phyloP scores from a whole-genome alignment of 1,140 invertebrate species.

The Drosophila parabipectinata region DNA sequence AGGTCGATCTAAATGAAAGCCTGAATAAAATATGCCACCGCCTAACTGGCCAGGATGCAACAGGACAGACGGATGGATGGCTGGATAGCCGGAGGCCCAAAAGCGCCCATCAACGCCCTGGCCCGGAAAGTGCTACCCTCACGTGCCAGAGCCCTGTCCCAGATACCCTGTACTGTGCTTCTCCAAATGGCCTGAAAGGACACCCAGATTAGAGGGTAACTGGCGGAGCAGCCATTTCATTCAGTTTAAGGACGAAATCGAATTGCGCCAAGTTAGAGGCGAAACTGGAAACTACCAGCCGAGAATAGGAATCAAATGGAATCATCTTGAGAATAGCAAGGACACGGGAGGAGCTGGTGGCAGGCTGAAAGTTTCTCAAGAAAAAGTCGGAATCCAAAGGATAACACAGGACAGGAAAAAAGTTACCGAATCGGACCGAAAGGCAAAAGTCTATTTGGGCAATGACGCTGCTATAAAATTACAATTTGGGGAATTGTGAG shows the following conservation, averaged over 20 bases:
- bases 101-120: constrained; percentile 2
- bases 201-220: constrained; percentile 30
- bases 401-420: constrained; percentile 40
- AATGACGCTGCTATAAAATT: constrained; percentile 81
- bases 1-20: constrained; percentile 55
- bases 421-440: constrained; percentile 34
- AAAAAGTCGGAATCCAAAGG: constrained; percentile 29
- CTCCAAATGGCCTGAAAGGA: background rate
- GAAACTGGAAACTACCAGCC: constrained; percentile 50
- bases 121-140: background rate
- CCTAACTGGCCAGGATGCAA: constrained; percentile 62
- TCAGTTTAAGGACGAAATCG: constrained; percentile 74
- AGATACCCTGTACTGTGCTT: background rate
- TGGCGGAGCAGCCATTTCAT: constrained; percentile 68
- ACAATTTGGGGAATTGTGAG: constrained; percentile 80
- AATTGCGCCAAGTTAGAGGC: constrained; percentile 63
- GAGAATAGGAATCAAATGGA: constrained; percentile 50
- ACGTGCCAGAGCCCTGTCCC: background rate
- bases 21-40: constrained; percentile 67
- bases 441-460: constrained; percentile 74
- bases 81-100: constrained; percentile 12
- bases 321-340: constrained; percentile 36
- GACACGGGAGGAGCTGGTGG: background rate
- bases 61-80: constrained; percentile 50
- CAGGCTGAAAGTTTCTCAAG: constrained; percentile 1